These are phyloP conservation scores for Tuberolachnus salignus DNA, from an alignment of 2,888 invertebrate species.

Conservation along the genomic window DNA sequence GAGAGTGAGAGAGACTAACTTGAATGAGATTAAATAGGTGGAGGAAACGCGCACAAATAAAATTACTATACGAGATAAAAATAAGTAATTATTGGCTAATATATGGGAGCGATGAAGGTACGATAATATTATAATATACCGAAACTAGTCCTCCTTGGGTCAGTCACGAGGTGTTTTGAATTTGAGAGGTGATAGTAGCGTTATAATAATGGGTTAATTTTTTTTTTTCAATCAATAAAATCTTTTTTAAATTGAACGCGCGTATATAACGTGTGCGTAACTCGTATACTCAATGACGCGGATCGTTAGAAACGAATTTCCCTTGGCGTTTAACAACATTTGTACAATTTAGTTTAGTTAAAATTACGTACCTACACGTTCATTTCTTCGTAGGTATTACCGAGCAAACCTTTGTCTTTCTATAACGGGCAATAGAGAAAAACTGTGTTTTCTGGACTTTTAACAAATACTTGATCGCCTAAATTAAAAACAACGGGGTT, in stretches of 20 bases:
- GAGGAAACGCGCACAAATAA: slow-evolving; percentile 33
- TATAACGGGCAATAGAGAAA: no score
- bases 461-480: no score
- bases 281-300: slow-evolving; percentile 36
- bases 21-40: no score
- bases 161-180: slow-evolving; percentile 48
- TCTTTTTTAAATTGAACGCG: slow-evolving; percentile 16
- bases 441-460: no score
- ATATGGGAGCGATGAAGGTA: slow-evolving; percentile 39
- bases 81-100: slow-evolving; percentile 52
- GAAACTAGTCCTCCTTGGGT: slow-evolving; percentile 55
- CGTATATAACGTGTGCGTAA: not conserved
- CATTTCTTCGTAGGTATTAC: no score
- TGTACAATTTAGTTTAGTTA: no score
- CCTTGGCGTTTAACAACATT: slow-evolving; percentile 1
- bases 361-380: no score
- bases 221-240: slow-evolving; percentile 49
- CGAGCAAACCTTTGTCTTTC: no score
- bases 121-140: not conserved
- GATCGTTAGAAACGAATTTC: slow-evolving; percentile 29
- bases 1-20: no score
- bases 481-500: no score
- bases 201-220: slow-evolving; percentile 35
- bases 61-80: slow-evolving; percentile 14
- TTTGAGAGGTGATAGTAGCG: slow-evolving; percentile 46